Evolutionary conservation across 2,888 invertebrate species (phyloP), one percentile per base, ranked within the genome.

Genomic region (Erebia epiphron): DNA sequence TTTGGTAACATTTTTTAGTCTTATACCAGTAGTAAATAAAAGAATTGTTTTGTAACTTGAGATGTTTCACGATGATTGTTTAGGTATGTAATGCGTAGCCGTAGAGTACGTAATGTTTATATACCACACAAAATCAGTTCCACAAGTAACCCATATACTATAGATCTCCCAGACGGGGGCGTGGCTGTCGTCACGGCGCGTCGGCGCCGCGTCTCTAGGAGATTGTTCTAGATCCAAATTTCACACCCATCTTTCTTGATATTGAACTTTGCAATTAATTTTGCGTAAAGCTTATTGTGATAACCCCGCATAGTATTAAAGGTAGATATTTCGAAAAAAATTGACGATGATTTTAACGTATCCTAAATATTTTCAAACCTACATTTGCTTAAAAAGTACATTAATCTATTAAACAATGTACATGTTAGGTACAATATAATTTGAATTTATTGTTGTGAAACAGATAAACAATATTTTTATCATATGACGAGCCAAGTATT

Each of bases 131-230:
- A 68, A 68, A 66, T 70, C 62, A 63, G 41, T 54, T 70, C 60
- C 26, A 56, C 63, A 63, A 72, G 60, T 74, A 70, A 68, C 72
- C 70, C 67, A 73, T 70, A 72, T 70, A 72, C 49, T 68, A 67
- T 62, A 70, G 58, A 50, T 72, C 61, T 70, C 72, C 56, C 67
- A 70, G 67, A 82, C 79, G 86, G 85, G 87, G 91, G 91, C 90
- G 91, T 88, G 90, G 90, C 79, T 79, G 82, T 82, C 88, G 87
- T 89, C 90, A 90, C 86, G 90, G 85, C 90, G 85, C 85, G 84
- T 84, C 87, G 89, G 88, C 90, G 89, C 90, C 90, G 80, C 81
- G 82, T 84, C 84, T 85, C 82, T 81, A 83, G 83, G 82, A 79
- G 83, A 87, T 88, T 85, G 80, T 87, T 89, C 77, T 78, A 76